These are phyloP conservation scores for Takifugu rubripes DNA, from an alignment of 2,797 vertebrate species.

Conservation along the genomic window DNA sequence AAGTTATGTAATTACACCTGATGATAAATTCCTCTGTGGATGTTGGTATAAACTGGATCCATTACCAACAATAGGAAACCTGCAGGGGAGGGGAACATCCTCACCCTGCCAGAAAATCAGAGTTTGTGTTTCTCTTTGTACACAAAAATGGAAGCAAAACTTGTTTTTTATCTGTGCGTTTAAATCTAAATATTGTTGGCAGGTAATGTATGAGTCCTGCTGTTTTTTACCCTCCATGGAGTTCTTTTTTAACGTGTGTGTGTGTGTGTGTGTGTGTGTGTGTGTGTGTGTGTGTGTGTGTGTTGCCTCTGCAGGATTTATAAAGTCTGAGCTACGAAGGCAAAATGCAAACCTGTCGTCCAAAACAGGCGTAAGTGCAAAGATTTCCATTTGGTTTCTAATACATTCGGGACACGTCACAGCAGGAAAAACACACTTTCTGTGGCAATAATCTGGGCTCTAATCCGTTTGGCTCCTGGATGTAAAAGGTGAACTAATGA, in stretches of 20 bases:
- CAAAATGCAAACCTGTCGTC: slow-evolving; percentile 82
- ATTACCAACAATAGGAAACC: too few species aligned
- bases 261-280: too few species aligned
- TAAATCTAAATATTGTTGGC: too few species aligned
- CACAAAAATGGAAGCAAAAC: too few species aligned
- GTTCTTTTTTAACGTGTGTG: too few species aligned
- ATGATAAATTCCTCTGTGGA: not conserved
- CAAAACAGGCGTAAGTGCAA: slow-evolving; percentile 79
- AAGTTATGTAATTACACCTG: slow-evolving; percentile 4
- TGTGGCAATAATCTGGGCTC: not conserved
- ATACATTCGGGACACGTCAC: slow-evolving; percentile 2
- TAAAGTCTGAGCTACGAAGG: slow-evolving; percentile 89
- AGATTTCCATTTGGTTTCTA: not conserved
- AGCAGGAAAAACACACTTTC: not conserved
- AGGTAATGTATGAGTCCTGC: too few species aligned
- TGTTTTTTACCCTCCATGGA: too few species aligned
- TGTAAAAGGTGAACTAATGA: not conserved
- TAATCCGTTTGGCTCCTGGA: not conserved
- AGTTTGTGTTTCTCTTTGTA: too few species aligned
- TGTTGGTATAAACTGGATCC: not conserved
- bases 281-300: not conserved
- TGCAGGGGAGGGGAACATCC: too few species aligned
- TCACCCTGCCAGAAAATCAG: too few species aligned
- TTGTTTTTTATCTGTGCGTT: too few species aligned
- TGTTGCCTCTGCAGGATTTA: slow-evolving; percentile 75